Base-by-base conservation (phyloP, 2,888 invertebrate species). In the Eristalis tenax region DNA sequence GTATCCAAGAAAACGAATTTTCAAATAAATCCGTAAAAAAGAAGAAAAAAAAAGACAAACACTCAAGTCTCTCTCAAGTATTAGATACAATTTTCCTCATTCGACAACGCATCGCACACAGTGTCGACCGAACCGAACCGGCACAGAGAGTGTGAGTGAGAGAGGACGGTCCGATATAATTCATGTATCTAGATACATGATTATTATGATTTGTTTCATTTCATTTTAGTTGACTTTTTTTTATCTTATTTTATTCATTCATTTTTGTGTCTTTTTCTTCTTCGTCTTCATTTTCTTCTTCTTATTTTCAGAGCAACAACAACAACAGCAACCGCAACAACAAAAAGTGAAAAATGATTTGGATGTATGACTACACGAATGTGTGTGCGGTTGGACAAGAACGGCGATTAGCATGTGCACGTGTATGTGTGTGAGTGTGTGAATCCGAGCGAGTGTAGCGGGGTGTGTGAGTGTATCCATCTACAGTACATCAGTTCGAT, bases 21-120 rank as follows among this genome's bases (percentile, higher is more conserved):
- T 64, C 89, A 89, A 84, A 91, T 90, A 90, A 90, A 91, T 89
- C 88, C 83, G 83, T 88, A 91, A 90, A 80, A 66, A 78, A 82
- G 88, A 88, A 59, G 88, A 83, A 86, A 88, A 85, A 76, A 26
- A 87, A 82, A 85, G 64, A 86, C 79, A 82, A 88, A 84, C 78
- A 66, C 79, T 50, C 71, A 56, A 38, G 68, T 50, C 66, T 74
- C 32, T 50, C 80, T 57, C 28, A 28, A 59, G 59, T 66, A 86
- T 86, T 82, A 79, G 87, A 87, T 78, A 79, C 83, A 87, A 87
- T 87, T 87, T 87, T 83, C 79, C 79, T 76, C 83, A 68, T 76
- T 83, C 75, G 76, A 50, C 50, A 66, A 71, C 64, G 69, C 82
- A 74, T 66, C 66, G 75, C 68, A 83, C 68, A 69, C 68, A 69